Evolutionary conservation across 92 coral and sea anemone species (phyloP).

Genomic region (Paragorgia papillata): DNA sequence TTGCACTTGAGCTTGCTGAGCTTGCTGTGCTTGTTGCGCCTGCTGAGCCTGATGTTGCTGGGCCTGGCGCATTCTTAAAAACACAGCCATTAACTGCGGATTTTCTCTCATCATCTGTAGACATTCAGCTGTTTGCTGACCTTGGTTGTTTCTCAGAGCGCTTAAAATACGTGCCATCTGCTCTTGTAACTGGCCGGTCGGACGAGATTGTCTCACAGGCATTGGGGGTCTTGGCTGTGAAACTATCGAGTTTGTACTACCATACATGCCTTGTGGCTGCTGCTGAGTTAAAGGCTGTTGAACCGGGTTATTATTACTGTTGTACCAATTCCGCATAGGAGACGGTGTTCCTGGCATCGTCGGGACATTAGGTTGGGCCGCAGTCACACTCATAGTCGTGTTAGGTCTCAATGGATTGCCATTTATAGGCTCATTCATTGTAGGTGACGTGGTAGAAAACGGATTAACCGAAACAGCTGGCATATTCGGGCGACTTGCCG

Average conservation of each 20-base stretch:
- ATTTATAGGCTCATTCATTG: conserved; percentile 4
- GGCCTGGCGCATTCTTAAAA: conserved; percentile 76
- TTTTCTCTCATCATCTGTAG: conserved; percentile 84
- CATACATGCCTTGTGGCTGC: conserved; percentile 17
- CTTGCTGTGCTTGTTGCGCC: conserved; percentile 69
- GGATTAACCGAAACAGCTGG: conserved; percentile 15
- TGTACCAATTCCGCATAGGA: conserved; percentile 30
- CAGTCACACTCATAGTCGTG: conserved; percentile 38
- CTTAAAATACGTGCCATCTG: conserved; percentile 37
- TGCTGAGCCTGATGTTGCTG: conserved; percentile 64
- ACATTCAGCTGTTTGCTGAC: conserved; percentile 90
- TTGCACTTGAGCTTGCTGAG: conserved; percentile 53
- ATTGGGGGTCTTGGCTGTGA: conserved; percentile 27
- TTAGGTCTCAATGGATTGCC: neutral
- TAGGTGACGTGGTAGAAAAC: conserved; percentile 2
- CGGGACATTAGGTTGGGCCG: conserved; percentile 51
- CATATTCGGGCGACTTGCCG: conserved; percentile 35
- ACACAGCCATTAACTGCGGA: conserved; percentile 82
- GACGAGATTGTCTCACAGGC: conserved; percentile 33
- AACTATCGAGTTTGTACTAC: conserved; percentile 24
- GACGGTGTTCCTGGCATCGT: conserved; percentile 29
- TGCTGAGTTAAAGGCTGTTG: conserved; percentile 21
- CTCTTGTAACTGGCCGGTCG: conserved; percentile 28
- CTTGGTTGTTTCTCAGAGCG: conserved; percentile 39
- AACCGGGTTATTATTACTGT: conserved; percentile 21